Conservation (phyloP, 2,113 vertebrate genomes). For the Mesocricetus auratus region DNA sequence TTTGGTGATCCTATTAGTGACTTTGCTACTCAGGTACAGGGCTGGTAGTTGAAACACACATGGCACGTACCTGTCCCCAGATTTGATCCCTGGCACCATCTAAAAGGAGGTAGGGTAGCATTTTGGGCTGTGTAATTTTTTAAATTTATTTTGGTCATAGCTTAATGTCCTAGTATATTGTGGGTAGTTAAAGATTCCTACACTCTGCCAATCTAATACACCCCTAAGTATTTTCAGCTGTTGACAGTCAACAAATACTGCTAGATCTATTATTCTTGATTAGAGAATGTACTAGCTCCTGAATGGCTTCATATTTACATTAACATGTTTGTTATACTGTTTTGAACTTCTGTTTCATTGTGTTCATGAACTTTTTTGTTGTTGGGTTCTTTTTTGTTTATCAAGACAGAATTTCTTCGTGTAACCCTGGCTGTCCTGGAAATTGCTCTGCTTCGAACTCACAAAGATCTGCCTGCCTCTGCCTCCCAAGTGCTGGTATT, state of each 20-base stretch:
- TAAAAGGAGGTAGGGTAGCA: neutral
- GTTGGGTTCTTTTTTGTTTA: too few relatives aligned
- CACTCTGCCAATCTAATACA: neutral
- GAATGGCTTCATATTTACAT: neutral
- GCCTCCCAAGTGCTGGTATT: neutral
- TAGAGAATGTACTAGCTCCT: neutral
- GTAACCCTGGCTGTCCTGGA: neutral
- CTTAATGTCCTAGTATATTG: neutral
- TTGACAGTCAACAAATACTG: neutral
- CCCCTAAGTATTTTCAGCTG: neutral
- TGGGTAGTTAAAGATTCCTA: neutral
- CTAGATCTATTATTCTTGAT: neutral
- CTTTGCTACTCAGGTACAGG: neutral
- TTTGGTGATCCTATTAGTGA: neutral
- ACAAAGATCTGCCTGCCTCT: neutral
- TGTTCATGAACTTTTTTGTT: neutral
- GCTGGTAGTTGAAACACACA: neutral
- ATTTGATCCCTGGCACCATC: neutral
- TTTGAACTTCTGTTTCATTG: neutral
- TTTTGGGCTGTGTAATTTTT: neutral
- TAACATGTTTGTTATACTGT: neutral
- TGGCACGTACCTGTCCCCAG: neutral
- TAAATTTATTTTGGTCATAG: neutral
- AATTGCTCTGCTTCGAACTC: neutral
- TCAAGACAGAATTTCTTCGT: neutral